phyloP scores from a whole-genome alignment of 2,113 vertebrate genomes.

The Callaeas wilsoni region DNA sequence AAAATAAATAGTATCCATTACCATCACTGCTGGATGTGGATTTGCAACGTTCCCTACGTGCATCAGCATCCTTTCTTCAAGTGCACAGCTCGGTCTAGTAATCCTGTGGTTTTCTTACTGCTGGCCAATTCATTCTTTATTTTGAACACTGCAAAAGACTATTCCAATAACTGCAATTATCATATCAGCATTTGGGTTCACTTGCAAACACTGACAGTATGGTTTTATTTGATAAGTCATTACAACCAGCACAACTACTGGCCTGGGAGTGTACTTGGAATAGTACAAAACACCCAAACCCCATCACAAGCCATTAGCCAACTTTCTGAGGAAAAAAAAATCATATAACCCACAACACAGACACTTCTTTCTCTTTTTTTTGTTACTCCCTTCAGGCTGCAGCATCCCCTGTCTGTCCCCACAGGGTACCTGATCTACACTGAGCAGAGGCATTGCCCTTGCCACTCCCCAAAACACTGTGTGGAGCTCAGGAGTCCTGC shows the following conservation, averaged over 20 bases:
- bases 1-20: background rate
- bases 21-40: background rate
- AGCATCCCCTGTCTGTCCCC: background rate
- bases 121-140: background rate
- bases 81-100: background rate
- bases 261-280: background rate
- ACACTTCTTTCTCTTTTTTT: background rate
- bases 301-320: background rate
- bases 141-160: background rate
- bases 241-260: background rate
- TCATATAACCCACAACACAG: rapidly evolving
- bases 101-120: background rate
- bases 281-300: background rate
- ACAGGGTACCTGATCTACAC: rapidly evolving
- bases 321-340: background rate
- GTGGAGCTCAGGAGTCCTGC: rapidly evolving
- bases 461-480: rapidly evolving
- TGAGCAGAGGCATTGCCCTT: rapidly evolving
- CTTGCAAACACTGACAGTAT: background rate
- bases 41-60: background rate
- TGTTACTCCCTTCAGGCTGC: background rate
- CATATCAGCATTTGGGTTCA: background rate
- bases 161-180: background rate
- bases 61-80: background rate
- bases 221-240: background rate